These are phyloP conservation scores for Corythornis vintsioides DNA, from an alignment of 2,113 vertebrate genomes.

Conservation along the genomic window DNA sequence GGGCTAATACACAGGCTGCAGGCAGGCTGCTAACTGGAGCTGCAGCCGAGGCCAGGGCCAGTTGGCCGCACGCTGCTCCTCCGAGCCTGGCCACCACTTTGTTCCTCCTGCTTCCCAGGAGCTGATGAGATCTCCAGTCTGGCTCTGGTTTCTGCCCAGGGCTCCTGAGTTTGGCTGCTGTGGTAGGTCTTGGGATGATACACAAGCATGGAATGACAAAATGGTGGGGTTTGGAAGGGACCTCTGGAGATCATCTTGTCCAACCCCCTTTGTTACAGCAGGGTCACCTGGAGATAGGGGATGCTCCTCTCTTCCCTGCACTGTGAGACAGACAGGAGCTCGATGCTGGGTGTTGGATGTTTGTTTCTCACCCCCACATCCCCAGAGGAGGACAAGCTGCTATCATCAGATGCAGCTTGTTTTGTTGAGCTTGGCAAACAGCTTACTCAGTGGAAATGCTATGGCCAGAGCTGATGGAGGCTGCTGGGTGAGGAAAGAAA, in stretches of 20 bases:
- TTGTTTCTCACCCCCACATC: rapidly evolving
- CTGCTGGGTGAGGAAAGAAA: rapidly evolving
- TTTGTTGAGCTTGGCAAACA: not conserved
- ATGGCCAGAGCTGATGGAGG: rapidly evolving
- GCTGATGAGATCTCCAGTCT: not conserved
- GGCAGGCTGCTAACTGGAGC: conserved; percentile 43
- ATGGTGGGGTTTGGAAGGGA: not conserved
- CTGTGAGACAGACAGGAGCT: not conserved
- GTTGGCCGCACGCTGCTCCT: not conserved
- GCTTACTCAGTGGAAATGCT: not conserved
- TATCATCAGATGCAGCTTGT: not conserved
- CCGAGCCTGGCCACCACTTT: not conserved
- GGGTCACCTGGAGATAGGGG: not conserved
- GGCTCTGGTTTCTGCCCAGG: rapidly evolving
- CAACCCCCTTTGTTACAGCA: too few relatives aligned
- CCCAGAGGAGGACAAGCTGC: not conserved
- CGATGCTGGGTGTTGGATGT: rapidly evolving
- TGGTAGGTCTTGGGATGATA: not conserved
- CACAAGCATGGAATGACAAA: not conserved
- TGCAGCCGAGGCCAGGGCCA: not conserved
- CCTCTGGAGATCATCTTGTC: not conserved
- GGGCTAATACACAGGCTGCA: conserved; percentile 64
- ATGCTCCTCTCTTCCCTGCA: not conserved
- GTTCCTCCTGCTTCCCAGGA: not conserved
- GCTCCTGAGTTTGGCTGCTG: not conserved